Percentiles rank a stretch among this genome's conserved stretches.
These are phyloP conservation scores for Apeira syringaria DNA, from an alignment of 2,888 invertebrate species.

Conservation along the genomic window DNA sequence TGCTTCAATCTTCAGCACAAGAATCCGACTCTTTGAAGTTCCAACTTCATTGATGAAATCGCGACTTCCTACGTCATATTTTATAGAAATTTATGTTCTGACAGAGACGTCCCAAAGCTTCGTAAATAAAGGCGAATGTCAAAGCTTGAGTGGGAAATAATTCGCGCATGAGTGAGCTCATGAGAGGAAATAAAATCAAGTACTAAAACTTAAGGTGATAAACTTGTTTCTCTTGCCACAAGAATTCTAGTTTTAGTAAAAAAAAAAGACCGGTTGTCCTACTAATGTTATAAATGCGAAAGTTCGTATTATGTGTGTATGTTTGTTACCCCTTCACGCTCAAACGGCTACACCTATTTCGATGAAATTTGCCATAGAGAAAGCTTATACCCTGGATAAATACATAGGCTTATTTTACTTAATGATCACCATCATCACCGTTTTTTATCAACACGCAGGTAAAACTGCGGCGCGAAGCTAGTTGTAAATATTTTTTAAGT, in stretches of 20 bases:
- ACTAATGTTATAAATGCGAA: too few relatives aligned
- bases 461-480: too few relatives aligned
- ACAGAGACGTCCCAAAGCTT: slow-evolving; percentile 43
- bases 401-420: too few relatives aligned
- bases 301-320: too few relatives aligned
- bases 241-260: slow-evolving; percentile 15
- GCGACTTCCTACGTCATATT: slow-evolving; percentile 63
- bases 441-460: too few relatives aligned
- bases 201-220: slow-evolving; percentile 31
- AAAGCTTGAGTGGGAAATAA: slow-evolving; percentile 53
- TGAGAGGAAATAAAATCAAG: slow-evolving; percentile 49
- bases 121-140: slow-evolving; percentile 58
- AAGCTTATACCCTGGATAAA: too few relatives aligned
- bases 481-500: too few relatives aligned
- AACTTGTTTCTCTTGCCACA: slow-evolving; percentile 27
- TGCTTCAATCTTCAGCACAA: slow-evolving; percentile 49
- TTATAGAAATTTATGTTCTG: slow-evolving; percentile 63
- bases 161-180: slow-evolving; percentile 53
- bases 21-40: slow-evolving; percentile 68
- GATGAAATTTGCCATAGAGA: too few relatives aligned
- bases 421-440: too few relatives aligned
- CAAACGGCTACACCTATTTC: too few relatives aligned
- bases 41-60: slow-evolving; percentile 58
- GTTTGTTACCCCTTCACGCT: too few relatives aligned
- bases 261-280: too few relatives aligned